These are phyloP conservation scores for Sciurus carolinensis DNA, from an alignment of 2,797 vertebrate genomes.

Conservation along the genomic window DNA sequence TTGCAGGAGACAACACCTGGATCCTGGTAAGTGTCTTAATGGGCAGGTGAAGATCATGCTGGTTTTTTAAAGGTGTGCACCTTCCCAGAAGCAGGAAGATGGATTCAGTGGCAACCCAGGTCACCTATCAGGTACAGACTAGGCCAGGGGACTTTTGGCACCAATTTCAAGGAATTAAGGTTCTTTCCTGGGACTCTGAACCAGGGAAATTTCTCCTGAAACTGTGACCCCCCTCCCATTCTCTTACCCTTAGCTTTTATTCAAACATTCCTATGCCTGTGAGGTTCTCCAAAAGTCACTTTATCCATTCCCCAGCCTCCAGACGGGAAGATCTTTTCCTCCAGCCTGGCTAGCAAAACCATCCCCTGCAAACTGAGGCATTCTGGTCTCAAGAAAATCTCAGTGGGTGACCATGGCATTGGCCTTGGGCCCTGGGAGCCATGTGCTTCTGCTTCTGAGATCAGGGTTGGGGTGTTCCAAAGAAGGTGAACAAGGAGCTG, in stretches of 20 bases:
- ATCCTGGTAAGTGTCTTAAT: not conserved
- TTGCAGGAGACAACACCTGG: not conserved
- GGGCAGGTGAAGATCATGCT: not conserved
- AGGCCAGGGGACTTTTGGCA: not conserved
- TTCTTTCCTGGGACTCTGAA: not conserved
- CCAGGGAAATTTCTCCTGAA: conserved; percentile 34
- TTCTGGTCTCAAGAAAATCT: conserved; percentile 12
- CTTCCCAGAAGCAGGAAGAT: not conserved
- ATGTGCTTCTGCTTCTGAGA: not conserved
- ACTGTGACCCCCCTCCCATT: not conserved
- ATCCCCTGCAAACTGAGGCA: not conserved
- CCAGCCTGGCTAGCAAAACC: not conserved
- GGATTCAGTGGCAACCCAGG: not conserved
- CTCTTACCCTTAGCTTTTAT: not conserved
- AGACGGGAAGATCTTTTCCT: not conserved
- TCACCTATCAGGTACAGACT: not conserved
- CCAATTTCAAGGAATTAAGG: not conserved
- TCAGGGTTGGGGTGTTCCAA: not conserved
- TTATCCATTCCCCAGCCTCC: not conserved
- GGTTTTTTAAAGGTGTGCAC: not conserved
- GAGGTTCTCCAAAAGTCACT: conserved; percentile 17
- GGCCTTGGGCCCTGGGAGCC: not conserved
- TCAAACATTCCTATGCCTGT: conserved; percentile 30
- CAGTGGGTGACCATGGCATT: not conserved
- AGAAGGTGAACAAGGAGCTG: conserved; percentile 6